Evolutionary conservation across 2,113 vertebrate genomes (phyloP).

Genomic region (Gulo gulo): DNA sequence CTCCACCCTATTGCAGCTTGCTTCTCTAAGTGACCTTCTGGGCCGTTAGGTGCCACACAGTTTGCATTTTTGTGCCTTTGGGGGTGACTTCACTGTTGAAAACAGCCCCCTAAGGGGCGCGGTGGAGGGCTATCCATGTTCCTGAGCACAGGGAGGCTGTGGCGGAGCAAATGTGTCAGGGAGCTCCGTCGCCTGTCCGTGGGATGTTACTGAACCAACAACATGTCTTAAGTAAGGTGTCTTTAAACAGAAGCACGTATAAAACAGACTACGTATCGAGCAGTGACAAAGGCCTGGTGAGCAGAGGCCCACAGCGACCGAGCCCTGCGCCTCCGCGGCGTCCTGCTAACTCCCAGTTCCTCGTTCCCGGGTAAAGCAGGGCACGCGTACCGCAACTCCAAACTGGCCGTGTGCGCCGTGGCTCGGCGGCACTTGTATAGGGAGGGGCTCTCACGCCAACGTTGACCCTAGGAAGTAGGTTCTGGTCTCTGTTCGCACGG

Average conservation of each 20-base stretch:
- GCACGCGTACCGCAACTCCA: rapidly evolving
- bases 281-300: not conserved
- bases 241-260: not conserved
- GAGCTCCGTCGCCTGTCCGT: not conserved
- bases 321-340: rapidly evolving
- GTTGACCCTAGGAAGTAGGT: not conserved
- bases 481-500: too few species aligned
- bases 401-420: not conserved
- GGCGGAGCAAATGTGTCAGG: rapidly evolving
- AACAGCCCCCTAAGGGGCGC: not conserved
- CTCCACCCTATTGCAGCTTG: not conserved
- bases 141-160: not conserved
- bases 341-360: not conserved
- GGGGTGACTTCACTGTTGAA: not conserved
- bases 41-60: not conserved
- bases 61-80: not conserved
- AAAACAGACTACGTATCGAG: not conserved
- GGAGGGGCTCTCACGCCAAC: not conserved
- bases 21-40: not conserved
- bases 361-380: not conserved
- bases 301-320: not conserved
- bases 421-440: too few species aligned
- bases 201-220: not conserved
- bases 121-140: not conserved
- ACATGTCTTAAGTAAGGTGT: not conserved